A percentile compares a stretch with the other conserved stretches of the same genome.
Evolutionary conservation across 2,797 vertebrate genomes (phyloP).

Genomic region (Acropternis orthonyx): DNA sequence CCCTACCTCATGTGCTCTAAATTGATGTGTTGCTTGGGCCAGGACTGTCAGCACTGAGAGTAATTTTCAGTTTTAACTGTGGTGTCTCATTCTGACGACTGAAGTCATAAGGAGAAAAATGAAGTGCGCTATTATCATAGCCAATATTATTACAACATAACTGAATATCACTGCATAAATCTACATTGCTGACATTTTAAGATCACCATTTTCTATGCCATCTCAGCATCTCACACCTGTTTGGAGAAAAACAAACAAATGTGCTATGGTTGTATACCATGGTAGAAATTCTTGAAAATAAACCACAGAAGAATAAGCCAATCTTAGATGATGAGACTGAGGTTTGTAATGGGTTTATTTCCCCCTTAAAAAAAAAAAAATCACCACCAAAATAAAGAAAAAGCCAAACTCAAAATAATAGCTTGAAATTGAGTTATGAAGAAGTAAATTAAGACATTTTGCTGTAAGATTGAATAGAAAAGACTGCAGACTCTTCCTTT

Average conservation of each 20-base stretch:
- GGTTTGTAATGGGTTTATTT: not conserved
- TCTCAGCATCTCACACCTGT: not conserved
- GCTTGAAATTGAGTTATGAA: not conserved
- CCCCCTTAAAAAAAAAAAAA: not conserved
- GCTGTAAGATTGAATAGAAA: not conserved
- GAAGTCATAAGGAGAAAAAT: conserved; percentile 42
- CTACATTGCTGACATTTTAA: conserved; percentile 33
- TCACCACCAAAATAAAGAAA: not conserved
- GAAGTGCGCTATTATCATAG: conserved; percentile 30
- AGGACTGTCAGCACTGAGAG: not conserved
- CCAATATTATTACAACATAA: conserved; percentile 26
- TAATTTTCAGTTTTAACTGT: conserved; percentile 52
- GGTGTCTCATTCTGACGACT: conserved; percentile 34
- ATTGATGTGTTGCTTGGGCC: conserved; percentile 8
- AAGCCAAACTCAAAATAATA: not conserved
- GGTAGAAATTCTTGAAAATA: not conserved
- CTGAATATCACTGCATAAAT: conserved; percentile 56
- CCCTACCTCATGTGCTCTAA: not conserved
- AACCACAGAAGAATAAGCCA: not conserved
- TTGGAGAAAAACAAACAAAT: not conserved
- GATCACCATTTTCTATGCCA: conserved; percentile 26
- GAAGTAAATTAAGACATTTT: not conserved
- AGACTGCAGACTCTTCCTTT: not conserved
- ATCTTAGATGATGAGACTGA: not conserved
- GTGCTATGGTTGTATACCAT: not conserved